Evolutionary conservation across 2,888 invertebrate species (phyloP), one percentile per base, ranked within the genome.

Genomic region (Andrena flavipes): DNA sequence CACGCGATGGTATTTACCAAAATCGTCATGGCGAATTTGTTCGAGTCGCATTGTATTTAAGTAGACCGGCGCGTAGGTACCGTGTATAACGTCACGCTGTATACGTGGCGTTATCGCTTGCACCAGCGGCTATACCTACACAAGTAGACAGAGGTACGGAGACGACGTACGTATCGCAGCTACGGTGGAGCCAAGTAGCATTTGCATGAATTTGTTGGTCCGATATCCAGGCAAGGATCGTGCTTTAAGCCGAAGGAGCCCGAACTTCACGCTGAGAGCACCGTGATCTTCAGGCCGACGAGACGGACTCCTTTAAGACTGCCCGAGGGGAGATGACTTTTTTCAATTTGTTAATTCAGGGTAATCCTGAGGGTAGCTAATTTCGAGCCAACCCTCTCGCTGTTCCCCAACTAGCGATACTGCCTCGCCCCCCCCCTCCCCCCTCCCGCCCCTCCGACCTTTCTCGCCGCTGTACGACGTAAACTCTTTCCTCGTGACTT

Each of bases 331-430:
- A 85, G 85, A 84, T 85, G 89, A 87, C 88, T 91, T 92, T 90
- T 93, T 92, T 93, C 92, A 93, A 93, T 93, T 92, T 92, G 91
- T 93, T 92, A 92, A 93, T 92, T 92, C 92, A 90, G 87, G 88
- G 90, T 91, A 92, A 93, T 93, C 90, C 89, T 88, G 86, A 91
- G 91, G 91, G 90, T 88, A 89, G 92, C 92, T 93, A 93, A 93
- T 93, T 93, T 89, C 90, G 84, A 90, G 80, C 85, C 64, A 88
- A 76, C 88, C 80, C 84, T 88, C 83, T 73, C 68, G 23, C 59
- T 49, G 62, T 56, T 82, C 73, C 67, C 60, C 74, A 76, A 72
- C 60, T 30, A 29, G 70, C 83, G 65, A 70, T 64, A 73, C 79
- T 84, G 67, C 69, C 54, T 30, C 67, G n/a, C n/a, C 76, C 49